Evolutionary conservation across 2,113 vertebrate genomes (phyloP).

Genomic region (Crypturellus undulatus): DNA sequence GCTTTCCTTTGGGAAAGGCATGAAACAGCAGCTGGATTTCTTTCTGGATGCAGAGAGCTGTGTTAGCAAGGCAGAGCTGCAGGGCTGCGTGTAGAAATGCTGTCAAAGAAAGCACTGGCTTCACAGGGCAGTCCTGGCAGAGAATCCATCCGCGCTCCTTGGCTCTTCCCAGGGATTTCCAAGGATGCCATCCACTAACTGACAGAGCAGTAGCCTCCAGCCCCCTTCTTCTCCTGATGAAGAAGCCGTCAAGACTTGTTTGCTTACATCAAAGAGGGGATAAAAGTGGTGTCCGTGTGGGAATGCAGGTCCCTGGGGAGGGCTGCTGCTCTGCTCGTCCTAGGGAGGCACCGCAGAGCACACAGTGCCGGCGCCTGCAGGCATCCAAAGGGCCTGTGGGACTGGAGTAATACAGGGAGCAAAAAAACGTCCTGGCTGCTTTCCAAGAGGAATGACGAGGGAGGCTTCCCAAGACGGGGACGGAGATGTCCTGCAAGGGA

Average conservation of each 20-base stretch:
- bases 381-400: not conserved
- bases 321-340: not conserved
- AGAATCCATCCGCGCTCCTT: not conserved
- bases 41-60: not conserved
- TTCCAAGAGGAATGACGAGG: not conserved
- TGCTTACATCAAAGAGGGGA: not conserved
- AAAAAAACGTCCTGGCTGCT: not conserved
- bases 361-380: not conserved
- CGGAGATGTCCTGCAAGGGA: not conserved
- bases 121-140: too few relatives aligned
- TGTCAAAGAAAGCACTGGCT: not conserved
- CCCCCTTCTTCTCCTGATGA: not conserved
- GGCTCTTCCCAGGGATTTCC: not conserved
- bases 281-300: not conserved
- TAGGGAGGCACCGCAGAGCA: too few relatives aligned
- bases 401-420: not conserved
- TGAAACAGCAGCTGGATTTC: not conserved
- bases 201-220: not conserved
- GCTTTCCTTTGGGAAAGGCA: not conserved
- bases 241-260: not conserved
- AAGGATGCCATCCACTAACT: not conserved
- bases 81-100: too few relatives aligned
- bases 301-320: not conserved
- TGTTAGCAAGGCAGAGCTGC: not conserved
- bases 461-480: not conserved